Conservation (phyloP, 2,113 vertebrate species). For the Phalacrocorax brasilianus region DNA sequence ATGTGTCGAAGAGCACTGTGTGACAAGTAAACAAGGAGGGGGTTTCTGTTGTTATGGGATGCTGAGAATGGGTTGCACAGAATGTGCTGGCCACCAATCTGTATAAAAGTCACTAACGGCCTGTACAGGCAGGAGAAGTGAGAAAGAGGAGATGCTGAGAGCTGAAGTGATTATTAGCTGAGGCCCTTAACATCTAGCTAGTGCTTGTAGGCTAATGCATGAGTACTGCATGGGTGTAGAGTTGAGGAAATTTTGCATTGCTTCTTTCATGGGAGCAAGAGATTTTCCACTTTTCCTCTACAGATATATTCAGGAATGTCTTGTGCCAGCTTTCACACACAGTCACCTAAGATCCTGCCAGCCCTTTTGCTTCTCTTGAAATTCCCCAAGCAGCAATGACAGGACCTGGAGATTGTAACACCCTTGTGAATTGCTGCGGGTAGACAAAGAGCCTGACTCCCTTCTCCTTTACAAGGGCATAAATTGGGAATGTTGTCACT, state of each 20-base stretch:
- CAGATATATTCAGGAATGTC: background rate
- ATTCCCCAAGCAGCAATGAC: background rate
- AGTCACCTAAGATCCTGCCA: background rate
- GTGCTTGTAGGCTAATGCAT: background rate
- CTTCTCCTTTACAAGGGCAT: background rate
- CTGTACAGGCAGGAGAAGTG: background rate
- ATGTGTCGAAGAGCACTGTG: background rate
- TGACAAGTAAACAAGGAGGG: background rate
- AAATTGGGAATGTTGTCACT: background rate
- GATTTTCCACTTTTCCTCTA: background rate
- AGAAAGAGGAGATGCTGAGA: background rate
- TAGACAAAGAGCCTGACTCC: background rate
- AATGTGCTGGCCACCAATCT: background rate
- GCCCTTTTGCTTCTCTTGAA: background rate
- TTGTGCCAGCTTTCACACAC: background rate
- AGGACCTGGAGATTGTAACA: background rate
- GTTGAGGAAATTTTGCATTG: background rate
- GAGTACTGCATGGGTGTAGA: background rate
- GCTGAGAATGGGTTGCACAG: background rate
- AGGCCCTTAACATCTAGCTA: background rate
- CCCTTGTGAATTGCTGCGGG: background rate
- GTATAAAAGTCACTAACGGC: background rate
- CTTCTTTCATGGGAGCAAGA: rapidly evolving
- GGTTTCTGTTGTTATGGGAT: background rate
- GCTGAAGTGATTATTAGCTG: background rate